phyloP scores from a whole-genome alignment of 2,113 vertebrate genomes.

The Percina caprodes region DNA sequence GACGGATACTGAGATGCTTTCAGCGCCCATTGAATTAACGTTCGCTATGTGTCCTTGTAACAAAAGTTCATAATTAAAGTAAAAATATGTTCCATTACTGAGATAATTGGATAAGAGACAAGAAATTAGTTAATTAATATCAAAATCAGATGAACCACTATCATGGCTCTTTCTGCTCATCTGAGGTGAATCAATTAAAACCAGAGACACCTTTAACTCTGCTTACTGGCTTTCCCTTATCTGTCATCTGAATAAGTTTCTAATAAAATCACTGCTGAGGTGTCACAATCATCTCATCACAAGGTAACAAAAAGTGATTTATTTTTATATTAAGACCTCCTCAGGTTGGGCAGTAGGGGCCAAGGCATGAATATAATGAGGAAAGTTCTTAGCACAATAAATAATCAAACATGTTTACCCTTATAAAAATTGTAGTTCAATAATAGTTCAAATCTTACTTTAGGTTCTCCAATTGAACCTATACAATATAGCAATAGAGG shows the following conservation, averaged over 20 bases:
- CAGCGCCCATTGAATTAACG: conserved; percentile 40
- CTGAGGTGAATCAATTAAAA: conserved; percentile 66
- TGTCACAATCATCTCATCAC: conserved; percentile 46
- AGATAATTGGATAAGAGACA: conserved; percentile 56
- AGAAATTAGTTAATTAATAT: conserved; percentile 61
- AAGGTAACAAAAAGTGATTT: conserved; percentile 51
- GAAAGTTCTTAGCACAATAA: background rate
- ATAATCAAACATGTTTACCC: background rate
- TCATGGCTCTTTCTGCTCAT: conserved; percentile 42
- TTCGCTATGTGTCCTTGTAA: conserved; percentile 31
- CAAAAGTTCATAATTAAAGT: conserved; percentile 52
- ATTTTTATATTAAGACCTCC: conserved; percentile 49
- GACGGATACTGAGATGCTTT: conserved; percentile 24
- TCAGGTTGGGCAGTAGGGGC: background rate
- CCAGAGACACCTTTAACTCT: conserved; percentile 49
- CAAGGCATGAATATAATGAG: conserved; percentile 6
- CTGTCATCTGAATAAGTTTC: conserved; percentile 35
- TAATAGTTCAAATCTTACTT: background rate
- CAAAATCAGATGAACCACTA: conserved; percentile 55
- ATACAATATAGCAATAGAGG: background rate
- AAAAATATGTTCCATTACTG: conserved; percentile 56
- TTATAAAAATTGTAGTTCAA: background rate
- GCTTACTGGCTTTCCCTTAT: conserved; percentile 49
- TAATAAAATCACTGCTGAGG: conserved; percentile 55
- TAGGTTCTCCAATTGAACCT: background rate